Conservation (phyloP, 2,113 vertebrate species). For the Balaeniceps rex region DNA sequence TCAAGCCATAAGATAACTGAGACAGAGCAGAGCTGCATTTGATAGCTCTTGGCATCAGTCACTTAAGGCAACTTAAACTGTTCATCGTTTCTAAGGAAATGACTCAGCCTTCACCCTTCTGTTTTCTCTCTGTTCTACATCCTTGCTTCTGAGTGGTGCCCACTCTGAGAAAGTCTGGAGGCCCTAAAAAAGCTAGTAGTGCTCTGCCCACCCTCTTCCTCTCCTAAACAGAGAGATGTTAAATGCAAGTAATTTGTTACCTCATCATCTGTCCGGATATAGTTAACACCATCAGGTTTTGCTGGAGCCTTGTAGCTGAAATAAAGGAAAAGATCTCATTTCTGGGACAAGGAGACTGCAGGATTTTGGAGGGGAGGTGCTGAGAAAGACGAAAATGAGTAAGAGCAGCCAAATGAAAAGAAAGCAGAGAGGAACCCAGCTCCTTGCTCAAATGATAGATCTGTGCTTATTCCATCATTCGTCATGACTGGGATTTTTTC, state of each 20-base stretch:
- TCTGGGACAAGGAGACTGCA: neutral
- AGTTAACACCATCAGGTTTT: conserved; percentile 84
- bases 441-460: neutral
- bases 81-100: conserved; percentile 33
- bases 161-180: neutral
- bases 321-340: conserved; percentile 29
- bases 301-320: conserved; percentile 88
- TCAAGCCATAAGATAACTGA: neutral
- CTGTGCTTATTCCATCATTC: neutral
- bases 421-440: neutral
- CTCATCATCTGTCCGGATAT: conserved; percentile 91
- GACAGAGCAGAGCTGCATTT: conserved; percentile 7
- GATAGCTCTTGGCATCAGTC: conserved; percentile 21
- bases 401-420: neutral
- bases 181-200: neutral
- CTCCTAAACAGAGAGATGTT: neutral
- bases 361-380: neutral
- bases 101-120: conserved; percentile 57
- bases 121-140: conserved; percentile 20
- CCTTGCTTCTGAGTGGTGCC: neutral
- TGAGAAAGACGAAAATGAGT: neutral
- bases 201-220: conserved; percentile 26
- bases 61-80: conserved; percentile 19
- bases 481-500: neutral
- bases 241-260: conserved; percentile 68